Evolutionary conservation across 2,113 vertebrate genomes (phyloP).

Genomic region (Climacteris rufus): DNA sequence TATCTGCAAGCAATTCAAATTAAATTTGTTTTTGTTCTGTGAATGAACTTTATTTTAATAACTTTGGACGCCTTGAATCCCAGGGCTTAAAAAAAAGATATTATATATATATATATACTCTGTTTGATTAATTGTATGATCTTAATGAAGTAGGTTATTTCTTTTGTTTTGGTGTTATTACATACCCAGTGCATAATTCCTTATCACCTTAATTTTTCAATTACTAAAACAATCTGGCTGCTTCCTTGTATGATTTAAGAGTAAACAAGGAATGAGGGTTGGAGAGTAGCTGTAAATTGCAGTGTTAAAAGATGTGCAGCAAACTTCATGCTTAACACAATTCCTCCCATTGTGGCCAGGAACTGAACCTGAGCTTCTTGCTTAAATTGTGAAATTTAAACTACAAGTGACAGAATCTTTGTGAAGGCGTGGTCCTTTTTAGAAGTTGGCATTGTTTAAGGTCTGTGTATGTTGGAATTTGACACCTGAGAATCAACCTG

Average conservation of each 20-base stretch:
- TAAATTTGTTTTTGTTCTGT: conserved; percentile 89
- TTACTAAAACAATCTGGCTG: neutral
- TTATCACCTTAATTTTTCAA: neutral
- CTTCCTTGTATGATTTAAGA: conserved; percentile 48
- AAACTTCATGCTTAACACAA: neutral
- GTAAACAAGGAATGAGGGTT: conserved; percentile 15
- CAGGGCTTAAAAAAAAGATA: conserved; percentile 84
- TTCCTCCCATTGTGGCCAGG: neutral
- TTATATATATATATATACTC: conserved; percentile 86
- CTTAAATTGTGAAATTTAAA: neutral
- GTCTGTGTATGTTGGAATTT: neutral
- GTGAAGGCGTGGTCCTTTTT: neutral
- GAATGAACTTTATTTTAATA: conserved; percentile 89
- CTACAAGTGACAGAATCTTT: neutral
- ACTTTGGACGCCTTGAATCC: conserved; percentile 85
- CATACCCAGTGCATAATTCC: conserved; percentile 80
- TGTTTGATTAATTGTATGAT: conserved; percentile 90
- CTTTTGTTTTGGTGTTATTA: conserved; percentile 83
- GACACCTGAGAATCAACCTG: neutral
- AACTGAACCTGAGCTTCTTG: neutral
- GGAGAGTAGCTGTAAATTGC: conserved; percentile 31
- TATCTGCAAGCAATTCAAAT: conserved; percentile 88
- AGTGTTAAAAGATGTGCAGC: conserved; percentile 68
- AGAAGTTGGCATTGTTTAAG: neutral
- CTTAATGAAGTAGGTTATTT: conserved; percentile 84